Evolutionary conservation across 2,888 invertebrate species (phyloP).

Genomic region (Rhyacophila evoluta): DNA sequence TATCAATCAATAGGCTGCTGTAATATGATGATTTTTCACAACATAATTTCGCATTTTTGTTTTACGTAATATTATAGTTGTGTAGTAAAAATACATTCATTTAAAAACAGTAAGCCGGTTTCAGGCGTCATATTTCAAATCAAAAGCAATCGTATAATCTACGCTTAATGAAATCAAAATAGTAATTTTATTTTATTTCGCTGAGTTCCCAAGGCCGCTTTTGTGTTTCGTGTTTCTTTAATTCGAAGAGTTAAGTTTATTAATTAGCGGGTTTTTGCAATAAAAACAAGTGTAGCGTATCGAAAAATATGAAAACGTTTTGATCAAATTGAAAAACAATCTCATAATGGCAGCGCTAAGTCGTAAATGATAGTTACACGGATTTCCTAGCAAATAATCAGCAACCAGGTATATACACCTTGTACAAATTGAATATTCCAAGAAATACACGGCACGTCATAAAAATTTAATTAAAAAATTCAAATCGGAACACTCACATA

Average conservation of each 20-base stretch:
- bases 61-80: too few relatives aligned
- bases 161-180: not conserved
- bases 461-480: too few relatives aligned
- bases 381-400: not conserved
- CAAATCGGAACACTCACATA: not conserved
- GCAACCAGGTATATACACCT: not conserved
- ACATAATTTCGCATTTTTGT: too few relatives aligned
- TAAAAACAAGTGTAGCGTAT: not conserved
- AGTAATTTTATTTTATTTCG: not conserved
- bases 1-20: too few relatives aligned
- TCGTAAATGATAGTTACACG: not conserved
- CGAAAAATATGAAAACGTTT: not conserved
- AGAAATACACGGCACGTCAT: too few relatives aligned
- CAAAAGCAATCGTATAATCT: not conserved
- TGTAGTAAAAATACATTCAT: too few relatives aligned
- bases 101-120: too few relatives aligned
- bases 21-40: too few relatives aligned
- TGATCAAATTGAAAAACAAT: conserved; percentile 17
- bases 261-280: not conserved
- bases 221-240: not conserved
- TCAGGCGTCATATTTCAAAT: not conserved
- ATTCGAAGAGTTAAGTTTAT: not conserved
- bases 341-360: conserved; percentile 10
- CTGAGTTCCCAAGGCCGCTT: not conserved
- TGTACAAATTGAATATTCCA: too few relatives aligned